phyloP scores from a whole-genome alignment of 1,140 invertebrate genomes.

The Nasonia longicornis region DNA sequence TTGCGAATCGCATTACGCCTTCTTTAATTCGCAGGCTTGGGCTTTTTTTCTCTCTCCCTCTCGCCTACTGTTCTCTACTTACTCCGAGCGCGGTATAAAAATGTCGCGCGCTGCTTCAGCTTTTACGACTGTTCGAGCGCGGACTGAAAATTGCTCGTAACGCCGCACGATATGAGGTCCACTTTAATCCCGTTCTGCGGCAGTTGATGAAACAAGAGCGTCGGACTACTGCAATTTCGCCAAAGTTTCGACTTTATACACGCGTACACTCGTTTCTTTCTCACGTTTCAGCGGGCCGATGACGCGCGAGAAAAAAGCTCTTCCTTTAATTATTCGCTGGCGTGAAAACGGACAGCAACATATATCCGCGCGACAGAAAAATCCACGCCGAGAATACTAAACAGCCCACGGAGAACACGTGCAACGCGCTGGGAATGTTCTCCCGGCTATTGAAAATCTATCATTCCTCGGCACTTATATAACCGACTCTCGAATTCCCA shows the following conservation, averaged over 20 bases:
- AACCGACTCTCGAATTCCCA: conserved; percentile 52
- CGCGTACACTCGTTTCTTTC: background rate
- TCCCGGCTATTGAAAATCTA: background rate
- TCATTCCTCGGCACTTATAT: conserved; percentile 15
- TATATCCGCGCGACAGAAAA: background rate
- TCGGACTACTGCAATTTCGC: background rate
- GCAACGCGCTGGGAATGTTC: background rate
- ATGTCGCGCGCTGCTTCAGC: background rate
- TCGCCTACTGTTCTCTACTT: too few species aligned
- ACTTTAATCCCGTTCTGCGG: conserved; percentile 26
- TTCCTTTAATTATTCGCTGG: background rate
- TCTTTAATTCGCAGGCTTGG: conserved; percentile 9
- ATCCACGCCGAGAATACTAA: conserved; percentile 4
- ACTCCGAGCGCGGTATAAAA: background rate
- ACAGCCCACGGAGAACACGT: background rate
- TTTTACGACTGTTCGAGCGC: conserved; percentile 25
- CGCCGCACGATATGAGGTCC: conserved; percentile 28
- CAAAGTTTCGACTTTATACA: background rate
- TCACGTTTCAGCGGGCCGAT: background rate
- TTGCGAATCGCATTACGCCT: conserved; percentile 9
- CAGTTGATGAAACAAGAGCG: conserved; percentile 18
- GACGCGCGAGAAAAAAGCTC: too few species aligned
- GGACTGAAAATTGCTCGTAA: conserved; percentile 40
- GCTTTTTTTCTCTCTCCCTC: background rate
- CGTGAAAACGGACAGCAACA: background rate